A percentile compares a stretch with the other conserved stretches of the same genome.
Conservation (phyloP, 1,140 invertebrate species). For the Oncopodura yosiiana region DNA sequence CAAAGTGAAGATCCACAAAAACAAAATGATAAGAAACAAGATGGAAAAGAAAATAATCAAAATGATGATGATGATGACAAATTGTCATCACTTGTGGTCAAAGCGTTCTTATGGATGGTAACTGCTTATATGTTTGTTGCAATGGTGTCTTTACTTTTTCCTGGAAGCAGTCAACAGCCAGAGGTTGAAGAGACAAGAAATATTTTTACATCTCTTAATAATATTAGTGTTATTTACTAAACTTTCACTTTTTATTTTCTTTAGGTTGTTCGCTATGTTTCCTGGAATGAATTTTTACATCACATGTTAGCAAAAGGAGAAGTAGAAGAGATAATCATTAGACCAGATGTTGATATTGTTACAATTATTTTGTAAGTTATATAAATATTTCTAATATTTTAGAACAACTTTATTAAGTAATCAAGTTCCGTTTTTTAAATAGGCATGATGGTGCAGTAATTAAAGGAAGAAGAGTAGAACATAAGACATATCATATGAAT, state of each 20-base stretch:
- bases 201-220: background rate
- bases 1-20: slow-evolving; percentile 5
- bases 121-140: slow-evolving; percentile 61
- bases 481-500: slow-evolving; percentile 66
- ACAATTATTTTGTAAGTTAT: slow-evolving; percentile 61
- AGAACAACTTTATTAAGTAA: too few species aligned
- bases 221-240: background rate
- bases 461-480: slow-evolving; percentile 39
- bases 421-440: background rate
- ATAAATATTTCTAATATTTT: background rate
- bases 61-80: slow-evolving; percentile 54
- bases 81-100: slow-evolving; percentile 56
- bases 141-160: slow-evolving; percentile 57
- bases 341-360: slow-evolving; percentile 70
- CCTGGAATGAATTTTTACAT: slow-evolving; percentile 91
- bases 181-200: slow-evolving; percentile 46
- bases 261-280: slow-evolving; percentile 55
- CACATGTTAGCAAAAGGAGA: slow-evolving; percentile 86
- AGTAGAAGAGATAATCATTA: slow-evolving; percentile 74
- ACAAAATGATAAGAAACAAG: slow-evolving; percentile 26
- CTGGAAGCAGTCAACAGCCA: slow-evolving; percentile 58
- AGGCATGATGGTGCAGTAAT: slow-evolving; percentile 29
- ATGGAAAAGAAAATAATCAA: slow-evolving; percentile 40
- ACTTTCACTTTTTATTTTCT: slow-evolving; percentile 16
- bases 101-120: slow-evolving; percentile 63